Evolutionary conservation across 2,888 invertebrate genomes (phyloP).

Genomic region (Busseola fusca): DNA sequence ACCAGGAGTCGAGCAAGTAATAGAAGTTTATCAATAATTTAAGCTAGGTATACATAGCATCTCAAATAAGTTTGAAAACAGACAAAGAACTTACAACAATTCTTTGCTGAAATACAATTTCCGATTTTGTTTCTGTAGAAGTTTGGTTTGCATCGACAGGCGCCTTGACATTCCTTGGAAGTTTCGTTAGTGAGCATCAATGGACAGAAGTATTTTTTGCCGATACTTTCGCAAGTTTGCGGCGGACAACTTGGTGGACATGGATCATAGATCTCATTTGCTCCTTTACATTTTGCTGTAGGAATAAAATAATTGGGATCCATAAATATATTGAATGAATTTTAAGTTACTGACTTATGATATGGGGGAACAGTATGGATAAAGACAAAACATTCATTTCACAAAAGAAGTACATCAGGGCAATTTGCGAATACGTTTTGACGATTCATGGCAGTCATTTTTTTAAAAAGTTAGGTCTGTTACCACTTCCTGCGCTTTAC

Average conservation of each 20-base stretch:
- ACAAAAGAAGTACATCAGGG: too few relatives aligned
- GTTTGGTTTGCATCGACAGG: constrained; percentile 67
- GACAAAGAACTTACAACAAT: constrained; percentile 60
- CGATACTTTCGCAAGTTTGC: constrained; percentile 62
- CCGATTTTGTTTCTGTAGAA: constrained; percentile 62
- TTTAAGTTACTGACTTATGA: too few relatives aligned
- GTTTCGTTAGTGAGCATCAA: constrained; percentile 13
- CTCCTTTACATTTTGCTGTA: constrained; percentile 31
- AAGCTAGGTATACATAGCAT: not conserved
- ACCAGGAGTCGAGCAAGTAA: not conserved
- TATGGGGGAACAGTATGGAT: too few relatives aligned
- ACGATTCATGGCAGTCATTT: too few relatives aligned
- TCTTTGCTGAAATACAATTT: constrained; percentile 53
- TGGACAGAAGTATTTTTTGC: constrained; percentile 47
- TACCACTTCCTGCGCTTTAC: too few relatives aligned
- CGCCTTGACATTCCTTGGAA: constrained; percentile 37
- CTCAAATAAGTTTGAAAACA: not conserved
- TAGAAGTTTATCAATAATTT: not conserved
- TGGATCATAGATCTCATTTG: constrained; percentile 55
- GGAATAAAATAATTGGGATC: not conserved
- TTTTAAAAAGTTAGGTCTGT: too few relatives aligned
- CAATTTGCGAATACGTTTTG: too few relatives aligned
- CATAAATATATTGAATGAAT: not conserved
- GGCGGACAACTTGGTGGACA: constrained; percentile 64
- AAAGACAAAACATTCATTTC: too few relatives aligned